These are phyloP conservation scores for Hydraecia micacea DNA, from an alignment of 2,888 invertebrate genomes.

Conservation along the genomic window DNA sequence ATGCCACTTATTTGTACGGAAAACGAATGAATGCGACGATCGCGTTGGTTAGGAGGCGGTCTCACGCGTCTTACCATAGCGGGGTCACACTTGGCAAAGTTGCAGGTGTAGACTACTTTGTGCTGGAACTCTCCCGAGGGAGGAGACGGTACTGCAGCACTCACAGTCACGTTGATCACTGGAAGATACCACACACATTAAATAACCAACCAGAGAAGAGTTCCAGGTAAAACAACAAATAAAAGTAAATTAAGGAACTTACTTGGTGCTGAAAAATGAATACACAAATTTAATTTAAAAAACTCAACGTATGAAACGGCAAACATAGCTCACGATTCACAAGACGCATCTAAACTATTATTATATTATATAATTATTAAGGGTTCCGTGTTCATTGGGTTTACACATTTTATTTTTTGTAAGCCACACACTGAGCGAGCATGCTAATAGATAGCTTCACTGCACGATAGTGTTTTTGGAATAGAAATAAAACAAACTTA, in stretches of 20 bases:
- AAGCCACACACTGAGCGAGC: background rate
- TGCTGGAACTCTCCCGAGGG: background rate
- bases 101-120: conserved; percentile 14
- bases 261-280: conserved; percentile 24
- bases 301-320: too few relatives aligned
- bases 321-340: background rate
- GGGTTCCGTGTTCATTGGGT: background rate
- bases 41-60: background rate
- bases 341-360: background rate
- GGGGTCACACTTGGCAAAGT: background rate
- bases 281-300: background rate
- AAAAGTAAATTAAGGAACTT: background rate
- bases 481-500: conserved; percentile 3
- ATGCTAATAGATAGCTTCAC: background rate
- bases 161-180: conserved; percentile 8
- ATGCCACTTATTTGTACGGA: too few relatives aligned
- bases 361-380: background rate
- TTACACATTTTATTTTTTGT: background rate
- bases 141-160: background rate
- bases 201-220: background rate
- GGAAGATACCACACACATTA: background rate
- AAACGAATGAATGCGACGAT: too few relatives aligned
- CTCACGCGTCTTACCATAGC: background rate
- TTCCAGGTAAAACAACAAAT: background rate
- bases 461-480: background rate